Evolutionary conservation across 2,113 vertebrate species (phyloP).

Genomic region (Echinops telfairi): DNA sequence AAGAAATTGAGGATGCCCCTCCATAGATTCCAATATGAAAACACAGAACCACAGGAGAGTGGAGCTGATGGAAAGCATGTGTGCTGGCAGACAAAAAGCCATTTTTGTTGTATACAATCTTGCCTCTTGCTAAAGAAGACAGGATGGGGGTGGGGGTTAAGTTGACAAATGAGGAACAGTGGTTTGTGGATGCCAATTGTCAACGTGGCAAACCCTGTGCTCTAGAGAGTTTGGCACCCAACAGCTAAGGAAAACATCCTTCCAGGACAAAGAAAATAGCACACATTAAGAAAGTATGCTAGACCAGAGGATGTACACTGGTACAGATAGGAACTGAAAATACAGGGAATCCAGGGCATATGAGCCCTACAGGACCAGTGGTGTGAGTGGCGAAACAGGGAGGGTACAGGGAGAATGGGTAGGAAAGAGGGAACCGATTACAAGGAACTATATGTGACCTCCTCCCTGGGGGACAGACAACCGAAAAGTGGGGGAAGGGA

Average conservation of each 20-base stretch:
- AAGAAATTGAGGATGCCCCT: neutral
- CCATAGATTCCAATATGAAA: neutral
- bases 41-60: neutral
- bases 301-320: too few relatives aligned
- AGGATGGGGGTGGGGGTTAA: neutral
- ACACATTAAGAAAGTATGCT: neutral
- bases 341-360: too few relatives aligned
- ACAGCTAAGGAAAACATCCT: neutral
- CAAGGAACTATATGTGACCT: too few relatives aligned
- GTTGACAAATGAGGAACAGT: neutral
- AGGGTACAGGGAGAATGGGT: too few relatives aligned
- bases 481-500: too few relatives aligned
- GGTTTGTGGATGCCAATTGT: neutral
- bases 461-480: too few relatives aligned
- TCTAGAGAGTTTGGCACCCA: neutral
- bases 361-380: too few relatives aligned
- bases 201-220: neutral
- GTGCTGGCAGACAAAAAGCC: neutral
- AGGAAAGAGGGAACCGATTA: too few relatives aligned
- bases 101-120: constrained; percentile 25
- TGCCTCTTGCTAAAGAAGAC: neutral
- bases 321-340: too few relatives aligned
- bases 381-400: too few relatives aligned
- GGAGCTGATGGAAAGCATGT: neutral
- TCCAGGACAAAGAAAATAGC: neutral